Evolutionary conservation across 1,140 invertebrate genomes (phyloP), one percentile per base, ranked within the genome.

Genomic region (Steinernema khuongi): DNA sequence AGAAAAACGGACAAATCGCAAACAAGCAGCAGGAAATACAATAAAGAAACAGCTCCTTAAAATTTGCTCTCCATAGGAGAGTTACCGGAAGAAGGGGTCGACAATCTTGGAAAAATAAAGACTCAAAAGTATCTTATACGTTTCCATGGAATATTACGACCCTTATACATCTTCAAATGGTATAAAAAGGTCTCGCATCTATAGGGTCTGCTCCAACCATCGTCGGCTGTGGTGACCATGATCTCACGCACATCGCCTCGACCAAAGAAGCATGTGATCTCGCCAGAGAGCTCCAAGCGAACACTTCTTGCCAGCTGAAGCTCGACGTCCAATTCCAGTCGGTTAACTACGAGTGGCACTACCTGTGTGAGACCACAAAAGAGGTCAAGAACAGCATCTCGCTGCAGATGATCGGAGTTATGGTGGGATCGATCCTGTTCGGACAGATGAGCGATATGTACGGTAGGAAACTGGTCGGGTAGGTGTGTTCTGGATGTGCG

Each of bases 331-430:
- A 36, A 44, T 31, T 67, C 18, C 17, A 77, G 50, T 36, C 18
- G 11, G 31, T 33, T 36, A 29, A 29, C 66, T 66, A 72, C 69
- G 43, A 78, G 77, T 78, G 60, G 41, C 66, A 72, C 43, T 75
- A 74, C 31, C 66, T 74, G 32, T 78, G 77, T 31, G 70, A 74
- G 7, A 32, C 32, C 0, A 67, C 72, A 0, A 78, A 78, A 70
- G 29, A 28, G 1, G 76, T 78, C 28, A 77, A 78, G 41, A 78
- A 74, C 68, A 75, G 72, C 32, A 77, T 78, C 31, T 78, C 77
- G 1, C 18, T 78, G 32, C 77, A 78, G 77, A 78, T 78, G 77
- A 36, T 77, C n/a, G 77, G 76, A n/a, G 77, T 78, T 1, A 70
- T 78, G 1, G 14, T 76, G 1, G 77, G 77, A 19, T 70, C 77